These are phyloP conservation scores for Entosphenus tridentatus DNA, from an alignment of 2,113 vertebrate species.

Conservation along the genomic window DNA sequence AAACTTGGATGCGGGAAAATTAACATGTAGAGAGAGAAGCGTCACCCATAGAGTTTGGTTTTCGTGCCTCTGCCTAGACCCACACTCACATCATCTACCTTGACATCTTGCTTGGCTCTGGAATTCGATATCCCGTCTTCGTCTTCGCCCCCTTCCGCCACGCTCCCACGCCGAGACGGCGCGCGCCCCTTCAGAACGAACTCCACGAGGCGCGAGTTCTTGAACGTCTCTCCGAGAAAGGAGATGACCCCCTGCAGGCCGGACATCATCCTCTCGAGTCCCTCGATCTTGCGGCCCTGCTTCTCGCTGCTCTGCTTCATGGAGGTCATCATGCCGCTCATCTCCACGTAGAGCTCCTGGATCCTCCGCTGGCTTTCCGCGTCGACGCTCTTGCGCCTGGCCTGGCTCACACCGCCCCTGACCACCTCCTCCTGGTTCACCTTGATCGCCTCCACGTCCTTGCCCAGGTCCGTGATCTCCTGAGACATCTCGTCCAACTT, in stretches of 20 bases:
- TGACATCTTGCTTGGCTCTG: too few relatives aligned
- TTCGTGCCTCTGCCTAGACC: too few relatives aligned
- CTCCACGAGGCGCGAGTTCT: slow-evolving; percentile 42
- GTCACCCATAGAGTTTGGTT: too few relatives aligned
- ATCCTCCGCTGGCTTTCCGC: not conserved
- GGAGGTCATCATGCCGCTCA: slow-evolving; percentile 26
- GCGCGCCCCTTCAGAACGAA: slow-evolving; percentile 34
- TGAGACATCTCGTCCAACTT: slow-evolving; percentile 27
- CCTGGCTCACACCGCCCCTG: not conserved
- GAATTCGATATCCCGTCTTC: slow-evolving; percentile 10
- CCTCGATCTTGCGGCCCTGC: slow-evolving; percentile 32
- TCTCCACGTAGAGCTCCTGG: slow-evolving; percentile 23
- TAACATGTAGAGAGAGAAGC: too few relatives aligned
- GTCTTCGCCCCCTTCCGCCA: slow-evolving; percentile 23
- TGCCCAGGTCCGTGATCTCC: slow-evolving; percentile 28
- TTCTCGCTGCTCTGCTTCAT: slow-evolving; percentile 24
- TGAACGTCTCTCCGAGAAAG: slow-evolving; percentile 31
- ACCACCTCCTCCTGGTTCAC: not conserved
- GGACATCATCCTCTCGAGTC: slow-evolving; percentile 32
- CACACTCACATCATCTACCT: too few relatives aligned
- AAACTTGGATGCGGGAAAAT: too few relatives aligned
- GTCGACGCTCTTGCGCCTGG: too few relatives aligned
- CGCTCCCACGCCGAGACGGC: slow-evolving; percentile 32
- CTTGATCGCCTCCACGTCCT: slow-evolving; percentile 20
- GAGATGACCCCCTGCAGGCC: slow-evolving; percentile 33